Evolutionary conservation across 2,888 invertebrate genomes (phyloP).

Genomic region (Pelosia muscerda): DNA sequence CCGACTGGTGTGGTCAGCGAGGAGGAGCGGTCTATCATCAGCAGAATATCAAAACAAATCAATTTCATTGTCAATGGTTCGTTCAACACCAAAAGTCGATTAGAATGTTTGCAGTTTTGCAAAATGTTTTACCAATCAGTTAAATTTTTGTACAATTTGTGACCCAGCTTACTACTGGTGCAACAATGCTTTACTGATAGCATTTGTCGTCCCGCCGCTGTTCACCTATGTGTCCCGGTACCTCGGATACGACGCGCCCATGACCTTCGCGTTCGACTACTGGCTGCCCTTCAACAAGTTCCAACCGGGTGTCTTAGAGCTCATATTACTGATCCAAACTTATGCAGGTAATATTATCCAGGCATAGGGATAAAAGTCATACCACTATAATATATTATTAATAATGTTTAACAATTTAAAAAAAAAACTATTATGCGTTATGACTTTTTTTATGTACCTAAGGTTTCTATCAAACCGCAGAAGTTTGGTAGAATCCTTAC

Average conservation of each 20-base stretch:
- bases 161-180: slow-evolving; percentile 57
- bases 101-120: too few species aligned
- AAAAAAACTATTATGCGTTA: too few species aligned
- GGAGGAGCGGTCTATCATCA: neutral
- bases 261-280: slow-evolving; percentile 54
- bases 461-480: too few species aligned
- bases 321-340: slow-evolving; percentile 38
- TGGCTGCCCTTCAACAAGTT: slow-evolving; percentile 58
- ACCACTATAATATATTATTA: too few species aligned
- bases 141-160: too few species aligned
- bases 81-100: neutral
- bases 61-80: neutral
- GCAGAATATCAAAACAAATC: neutral
- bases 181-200: slow-evolving; percentile 52
- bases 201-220: slow-evolving; percentile 46
- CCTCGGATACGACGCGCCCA: slow-evolving; percentile 44
- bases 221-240: too few species aligned
- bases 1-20: neutral
- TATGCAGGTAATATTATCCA: neutral
- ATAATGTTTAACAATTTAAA: too few species aligned
- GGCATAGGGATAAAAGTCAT: too few species aligned
- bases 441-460: too few species aligned
- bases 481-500: too few species aligned
- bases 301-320: slow-evolving; percentile 48
- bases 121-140: too few species aligned